Conservation (phyloP, 2,113 vertebrate species). For the Pundamilia nyererei region DNA sequence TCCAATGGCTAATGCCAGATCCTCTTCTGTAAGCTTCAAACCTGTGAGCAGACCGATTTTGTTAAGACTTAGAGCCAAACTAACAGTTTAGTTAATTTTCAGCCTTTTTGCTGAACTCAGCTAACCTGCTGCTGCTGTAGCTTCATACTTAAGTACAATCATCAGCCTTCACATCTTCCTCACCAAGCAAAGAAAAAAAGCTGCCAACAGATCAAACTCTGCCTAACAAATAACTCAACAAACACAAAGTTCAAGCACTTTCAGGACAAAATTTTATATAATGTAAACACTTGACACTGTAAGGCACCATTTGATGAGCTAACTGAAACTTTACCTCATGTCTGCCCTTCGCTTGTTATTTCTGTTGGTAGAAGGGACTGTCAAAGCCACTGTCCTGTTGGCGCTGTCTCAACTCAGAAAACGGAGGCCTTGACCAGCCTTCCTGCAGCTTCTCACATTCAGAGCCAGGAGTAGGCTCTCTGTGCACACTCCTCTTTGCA, state of each 20-base stretch:
- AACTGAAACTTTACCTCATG: background rate
- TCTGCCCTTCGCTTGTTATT: conserved; percentile 6
- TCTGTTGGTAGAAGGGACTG: conserved; percentile 63
- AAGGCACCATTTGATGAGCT: background rate
- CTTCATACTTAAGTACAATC: background rate
- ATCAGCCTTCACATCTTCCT: background rate
- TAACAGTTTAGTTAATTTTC: background rate
- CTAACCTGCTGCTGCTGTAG: background rate
- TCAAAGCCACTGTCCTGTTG: conserved; percentile 82
- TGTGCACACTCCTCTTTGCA: background rate
- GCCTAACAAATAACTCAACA: background rate
- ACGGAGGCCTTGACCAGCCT: conserved; percentile 29
- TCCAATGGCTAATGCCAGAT: background rate
- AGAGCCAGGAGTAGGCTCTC: conserved; percentile 63
- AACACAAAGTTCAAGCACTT: background rate
- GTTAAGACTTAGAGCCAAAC: background rate
- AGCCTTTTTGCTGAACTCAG: background rate
- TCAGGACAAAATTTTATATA: background rate
- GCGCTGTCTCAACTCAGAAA: conserved; percentile 51
- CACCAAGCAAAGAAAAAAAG: background rate
- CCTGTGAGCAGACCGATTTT: background rate
- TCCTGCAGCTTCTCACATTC: conserved; percentile 25
- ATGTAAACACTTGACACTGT: conserved; percentile 5
- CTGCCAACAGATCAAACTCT: background rate
- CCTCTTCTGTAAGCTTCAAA: background rate